These are phyloP conservation scores for Proisotoma minuta DNA, from an alignment of 2,888 invertebrate species.

Conservation along the genomic window DNA sequence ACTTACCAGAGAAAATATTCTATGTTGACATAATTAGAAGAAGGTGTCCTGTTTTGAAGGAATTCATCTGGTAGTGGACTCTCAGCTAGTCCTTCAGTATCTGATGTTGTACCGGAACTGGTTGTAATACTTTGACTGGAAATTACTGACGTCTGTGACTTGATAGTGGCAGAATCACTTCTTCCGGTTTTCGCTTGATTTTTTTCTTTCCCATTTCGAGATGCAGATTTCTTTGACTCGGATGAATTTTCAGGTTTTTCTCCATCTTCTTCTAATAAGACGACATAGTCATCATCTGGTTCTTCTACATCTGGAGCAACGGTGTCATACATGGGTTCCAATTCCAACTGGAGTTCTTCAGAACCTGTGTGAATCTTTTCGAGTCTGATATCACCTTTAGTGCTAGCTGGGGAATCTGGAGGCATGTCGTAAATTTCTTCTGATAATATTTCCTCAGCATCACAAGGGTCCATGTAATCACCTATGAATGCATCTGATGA, in stretches of 20 bases:
- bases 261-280: slow-evolving; percentile 53
- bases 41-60: slow-evolving; percentile 44
- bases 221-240: slow-evolving; percentile 27
- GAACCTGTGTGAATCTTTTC: slow-evolving; percentile 6
- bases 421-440: slow-evolving; percentile 47
- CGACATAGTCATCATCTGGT: slow-evolving; percentile 66
- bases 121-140: slow-evolving; percentile 47
- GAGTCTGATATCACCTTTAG: slow-evolving; percentile 16
- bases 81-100: slow-evolving; percentile 47
- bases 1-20: slow-evolving; percentile 82
- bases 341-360: background rate
- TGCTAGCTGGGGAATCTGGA: slow-evolving; percentile 24
- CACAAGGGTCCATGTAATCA: slow-evolving; percentile 46
- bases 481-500: slow-evolving; percentile 38
- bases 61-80: slow-evolving; percentile 46
- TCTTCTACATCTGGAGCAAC: slow-evolving; percentile 54
- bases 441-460: slow-evolving; percentile 41
- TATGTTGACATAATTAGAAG: slow-evolving; percentile 86
- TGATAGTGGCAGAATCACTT: slow-evolving; percentile 36
- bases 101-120: slow-evolving; percentile 48
- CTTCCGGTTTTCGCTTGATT: slow-evolving; percentile 20
- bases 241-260: slow-evolving; percentile 35
- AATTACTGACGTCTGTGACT: slow-evolving; percentile 48
- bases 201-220: slow-evolving; percentile 32
- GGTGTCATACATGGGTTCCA: slow-evolving; percentile 55